Base-by-base conservation (phyloP, 2,113 vertebrate species). In the Polypterus senegalus region DNA sequence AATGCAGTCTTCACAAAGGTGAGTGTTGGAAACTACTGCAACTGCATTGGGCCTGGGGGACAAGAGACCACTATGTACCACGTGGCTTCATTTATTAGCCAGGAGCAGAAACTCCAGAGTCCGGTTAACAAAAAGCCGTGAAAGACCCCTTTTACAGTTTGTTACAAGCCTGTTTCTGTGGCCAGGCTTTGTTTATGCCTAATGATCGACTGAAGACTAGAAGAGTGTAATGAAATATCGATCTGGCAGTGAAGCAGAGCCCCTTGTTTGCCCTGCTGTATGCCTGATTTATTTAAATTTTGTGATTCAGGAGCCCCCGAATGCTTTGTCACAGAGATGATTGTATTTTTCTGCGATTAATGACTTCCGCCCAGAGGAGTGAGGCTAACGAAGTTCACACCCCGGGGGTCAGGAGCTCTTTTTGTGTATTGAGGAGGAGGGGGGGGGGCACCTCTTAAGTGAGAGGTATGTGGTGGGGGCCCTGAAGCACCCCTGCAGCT, bases 211-310 rank as follows among this genome's bases (percentile, higher is more conserved):
- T 44, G 11, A 3, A 52, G 48, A 49, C 48, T 44, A 61, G 52
- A 61, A 11, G 11, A 44, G 7, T 11, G 48, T 61, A 61, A 61
- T 61, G 59, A 61, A 61, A 61, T 61, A 61, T 61, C 27, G 59
- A 61, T 45, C 59, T 51, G 6, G 3, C 43, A 9, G 7, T 48
- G 59, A 61, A 43, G 52, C 43, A 49, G 48, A 48, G 48, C 10
- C 48, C n/a, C 4, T 7, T 7, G 9, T 45, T 45, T 43, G 11
- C 11, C 11, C 3, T n/a, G 7, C n/a, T 49, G 47, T 27, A 49
- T 48, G 47, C 8, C 47, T 7, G 45, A 48, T 10, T 9, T 11
- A 4, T 3, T 6, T 49, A 43, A 11, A 43, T 11, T 59, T 59
- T 59, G 45, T 7, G n/a, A 59, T 47, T 61, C 48, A 9, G 59